Base-by-base conservation (phyloP, 2,113 vertebrate genomes). In the Eulemur macaco region DNA sequence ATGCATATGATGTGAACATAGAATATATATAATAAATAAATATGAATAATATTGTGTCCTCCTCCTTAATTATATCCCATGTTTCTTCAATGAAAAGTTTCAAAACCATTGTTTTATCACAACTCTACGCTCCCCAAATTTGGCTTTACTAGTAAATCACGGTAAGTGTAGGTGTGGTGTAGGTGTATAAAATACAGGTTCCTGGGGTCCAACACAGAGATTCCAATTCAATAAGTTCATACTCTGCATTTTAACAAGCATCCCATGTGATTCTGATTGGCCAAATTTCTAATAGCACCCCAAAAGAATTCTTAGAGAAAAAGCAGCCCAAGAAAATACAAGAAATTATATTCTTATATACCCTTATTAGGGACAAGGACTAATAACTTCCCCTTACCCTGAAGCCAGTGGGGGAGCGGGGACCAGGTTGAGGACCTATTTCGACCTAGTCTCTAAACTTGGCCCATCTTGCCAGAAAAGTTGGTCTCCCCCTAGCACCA, bases 1-100 rank as follows among this genome's bases (percentile, higher is more conserved):
- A 20, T 47, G 1, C 15, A 9, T 29, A 69, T 21, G 9, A 68
- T 95, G 12, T 63, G 50, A 37, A 87, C 1, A 47, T 29, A 82
- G 89, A 92, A 9, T 52, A 92, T 9, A 68, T 20, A 56, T 90
- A 92, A 89, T 78, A 91, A 87, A 90, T 87, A 95, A 81, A 90
- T 58, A 88, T 77, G 47, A 69, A 71, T 82, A 66, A 1, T 8
- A 23, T 6, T 54, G 9, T 69, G 21, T 45, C 31, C 4, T 50
- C 54, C 21, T 92, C 56, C 69, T n/a, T 77, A 93, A 85, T 54
- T 71, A 69, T 5, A 90, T 63, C 14, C 74, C 58, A 39, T n/a
- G 47, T 71, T 95, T 96, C 42, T 73, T 50, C 69, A 56, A 68
- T 5, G 31, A 82, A 91, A 89, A 60, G 27, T 92, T 89, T 95